These are phyloP conservation scores for Scolanthus callimorphus DNA, from an alignment of 92 coral and sea anemone genomes.

Conservation along the genomic window DNA sequence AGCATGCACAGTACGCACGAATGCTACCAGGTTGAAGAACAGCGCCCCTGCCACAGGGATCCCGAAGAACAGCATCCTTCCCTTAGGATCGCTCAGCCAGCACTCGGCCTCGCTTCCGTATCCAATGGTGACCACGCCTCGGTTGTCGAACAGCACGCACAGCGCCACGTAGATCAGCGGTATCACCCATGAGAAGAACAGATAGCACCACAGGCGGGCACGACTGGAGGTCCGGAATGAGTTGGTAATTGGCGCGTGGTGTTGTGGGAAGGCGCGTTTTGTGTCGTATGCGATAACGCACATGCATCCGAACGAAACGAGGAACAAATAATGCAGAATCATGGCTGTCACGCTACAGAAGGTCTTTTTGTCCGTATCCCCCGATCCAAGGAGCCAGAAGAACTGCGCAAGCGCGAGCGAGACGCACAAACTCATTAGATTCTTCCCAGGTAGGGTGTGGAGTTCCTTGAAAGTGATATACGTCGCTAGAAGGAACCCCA, in stretches of 20 bases:
- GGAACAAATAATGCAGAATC: constrained; percentile 33
- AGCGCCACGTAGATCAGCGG: constrained; percentile 40
- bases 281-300: constrained; percentile 57
- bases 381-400: constrained; percentile 45
- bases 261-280: constrained; percentile 48
- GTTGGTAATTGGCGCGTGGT: constrained; percentile 14
- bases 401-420: constrained; percentile 27
- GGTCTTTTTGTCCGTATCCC: constrained; percentile 9
- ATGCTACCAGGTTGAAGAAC: constrained; percentile 25
- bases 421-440: constrained; percentile 33
- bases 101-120: constrained; percentile 47
- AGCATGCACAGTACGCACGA: constrained; percentile 49
- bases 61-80: constrained; percentile 34
- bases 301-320: constrained; percentile 61
- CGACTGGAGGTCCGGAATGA: constrained; percentile 28
- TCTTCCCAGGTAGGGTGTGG: constrained; percentile 57
- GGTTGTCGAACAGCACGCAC: constrained; percentile 52
- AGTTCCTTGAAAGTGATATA: constrained; percentile 50
- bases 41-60: constrained; percentile 37
- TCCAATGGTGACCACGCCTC: constrained; percentile 41
- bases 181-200: constrained; percentile 48
- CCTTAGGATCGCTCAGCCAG: constrained; percentile 44
- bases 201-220: constrained; percentile 24
- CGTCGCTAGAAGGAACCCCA: constrained; percentile 29
- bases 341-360: constrained; percentile 28